phyloP scores from a whole-genome alignment of 1,140 invertebrate genomes.

The Eubasilissa regina region DNA sequence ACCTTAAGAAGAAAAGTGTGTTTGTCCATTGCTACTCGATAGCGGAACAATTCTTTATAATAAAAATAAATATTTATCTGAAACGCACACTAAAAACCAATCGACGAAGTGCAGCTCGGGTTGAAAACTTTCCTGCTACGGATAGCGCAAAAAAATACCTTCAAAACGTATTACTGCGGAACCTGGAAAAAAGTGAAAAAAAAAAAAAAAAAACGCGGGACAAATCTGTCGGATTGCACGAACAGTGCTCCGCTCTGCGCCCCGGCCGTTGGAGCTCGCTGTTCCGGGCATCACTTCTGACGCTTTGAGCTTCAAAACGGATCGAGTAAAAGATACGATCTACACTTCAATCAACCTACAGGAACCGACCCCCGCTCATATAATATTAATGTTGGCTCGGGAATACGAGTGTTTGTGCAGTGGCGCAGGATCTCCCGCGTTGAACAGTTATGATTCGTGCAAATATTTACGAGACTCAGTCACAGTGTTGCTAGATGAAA shows the following conservation, averaged over 20 bases:
- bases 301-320: constrained; percentile 46
- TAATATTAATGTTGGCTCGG: constrained; percentile 23
- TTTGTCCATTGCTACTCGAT: no score
- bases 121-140: no score
- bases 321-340: constrained; percentile 54
- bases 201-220: neutral
- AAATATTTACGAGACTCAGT: constrained; percentile 11
- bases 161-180: no score
- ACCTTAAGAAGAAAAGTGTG: no score
- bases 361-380: constrained; percentile 23
- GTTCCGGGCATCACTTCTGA: constrained; percentile 16
- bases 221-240: constrained; percentile 1
- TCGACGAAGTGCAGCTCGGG: no score
- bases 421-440: constrained; percentile 6
- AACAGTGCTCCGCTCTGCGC: neutral
- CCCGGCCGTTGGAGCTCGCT: neutral
- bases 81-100: no score
- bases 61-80: no score
- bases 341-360: constrained; percentile 53
- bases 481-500: constrained; percentile 7
- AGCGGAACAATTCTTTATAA: no score
- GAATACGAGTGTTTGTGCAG: constrained; percentile 15
- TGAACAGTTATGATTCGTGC: constrained; percentile 32
- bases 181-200: neutral
- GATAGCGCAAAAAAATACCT: no score